Percentiles rank a stretch among this genome's conserved stretches.
These are phyloP conservation scores for Drosophila repleta DNA, from an alignment of 1,140 invertebrate species.

Conservation along the genomic window DNA sequence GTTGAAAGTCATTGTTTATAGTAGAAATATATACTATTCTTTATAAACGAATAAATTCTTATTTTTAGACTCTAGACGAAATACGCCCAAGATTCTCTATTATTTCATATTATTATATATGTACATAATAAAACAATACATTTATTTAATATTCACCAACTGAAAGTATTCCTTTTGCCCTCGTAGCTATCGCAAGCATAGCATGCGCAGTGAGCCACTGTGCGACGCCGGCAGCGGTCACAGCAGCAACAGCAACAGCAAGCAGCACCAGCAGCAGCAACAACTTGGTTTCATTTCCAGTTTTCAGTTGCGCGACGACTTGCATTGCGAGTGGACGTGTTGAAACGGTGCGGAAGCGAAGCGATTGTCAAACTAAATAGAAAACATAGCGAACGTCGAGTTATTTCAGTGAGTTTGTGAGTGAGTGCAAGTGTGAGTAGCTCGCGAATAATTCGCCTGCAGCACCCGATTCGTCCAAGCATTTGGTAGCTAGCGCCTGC, in stretches of 20 bases:
- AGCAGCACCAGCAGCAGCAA: conserved; percentile 31
- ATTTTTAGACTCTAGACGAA: too few relatives aligned
- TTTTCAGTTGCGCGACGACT: conserved; percentile 59
- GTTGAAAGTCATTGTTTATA: too few relatives aligned
- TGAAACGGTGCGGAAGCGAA: conserved; percentile 29
- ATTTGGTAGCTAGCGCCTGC: conserved; percentile 29
- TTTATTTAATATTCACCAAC: background rate
- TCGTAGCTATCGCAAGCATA: background rate
- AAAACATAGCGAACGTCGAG: conserved; percentile 37
- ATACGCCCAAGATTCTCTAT: too few relatives aligned
- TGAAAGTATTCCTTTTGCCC: background rate
- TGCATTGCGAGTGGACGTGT: conserved; percentile 57
- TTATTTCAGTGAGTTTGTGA: conserved; percentile 22
- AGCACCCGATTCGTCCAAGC: conserved; percentile 39
- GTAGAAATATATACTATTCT: too few relatives aligned
- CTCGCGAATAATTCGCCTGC: conserved; percentile 58
- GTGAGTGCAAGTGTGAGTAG: conserved; percentile 41
- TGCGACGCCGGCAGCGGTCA: conserved; percentile 27
- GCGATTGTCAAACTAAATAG: conserved; percentile 23
- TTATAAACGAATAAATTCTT: too few relatives aligned
- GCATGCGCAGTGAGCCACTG: conserved; percentile 9
- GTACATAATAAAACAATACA: background rate
- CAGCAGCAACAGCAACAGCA: conserved; percentile 29
- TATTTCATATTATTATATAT: too few relatives aligned
- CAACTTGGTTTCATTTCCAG: conserved; percentile 53